These are phyloP conservation scores for Arrhamphus sclerolepis DNA, from an alignment of 2,797 vertebrate species.

Conservation along the genomic window DNA sequence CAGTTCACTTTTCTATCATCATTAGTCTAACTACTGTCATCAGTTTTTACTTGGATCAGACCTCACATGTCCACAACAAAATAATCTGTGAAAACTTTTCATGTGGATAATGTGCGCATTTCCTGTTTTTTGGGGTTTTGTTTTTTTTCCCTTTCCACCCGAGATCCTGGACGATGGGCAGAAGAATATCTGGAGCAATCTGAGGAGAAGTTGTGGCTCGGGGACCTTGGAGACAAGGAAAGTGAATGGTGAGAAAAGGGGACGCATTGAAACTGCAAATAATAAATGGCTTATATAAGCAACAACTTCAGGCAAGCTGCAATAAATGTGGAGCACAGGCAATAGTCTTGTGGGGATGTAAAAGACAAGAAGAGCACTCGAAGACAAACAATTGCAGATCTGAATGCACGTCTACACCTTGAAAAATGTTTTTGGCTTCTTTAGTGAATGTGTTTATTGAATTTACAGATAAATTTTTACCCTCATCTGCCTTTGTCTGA, in stretches of 20 bases:
- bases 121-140: conserved; percentile 17
- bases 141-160: conserved; percentile 10
- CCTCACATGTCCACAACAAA: not conserved
- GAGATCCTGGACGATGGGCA: conserved; percentile 96
- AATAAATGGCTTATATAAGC: conserved; percentile 16
- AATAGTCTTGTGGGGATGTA: conserved; percentile 2
- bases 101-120: not conserved
- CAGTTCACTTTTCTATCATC: conserved; percentile 7
- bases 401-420: conserved; percentile 14
- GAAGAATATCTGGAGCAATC: conserved; percentile 98
- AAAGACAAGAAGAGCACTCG: conserved; percentile 2
- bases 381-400: conserved; percentile 2
- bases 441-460: conserved; percentile 3
- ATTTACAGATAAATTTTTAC: conserved; percentile 5
- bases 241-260: conserved; percentile 86
- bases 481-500: not conserved
- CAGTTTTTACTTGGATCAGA: not conserved
- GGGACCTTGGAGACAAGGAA: conserved; percentile 88
- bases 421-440: conserved; percentile 15
- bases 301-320: not conserved
- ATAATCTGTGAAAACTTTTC: not conserved
- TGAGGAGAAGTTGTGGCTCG: conserved; percentile 97
- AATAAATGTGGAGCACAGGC: conserved; percentile 2
- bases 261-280: conserved; percentile 14
- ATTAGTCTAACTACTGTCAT: conserved; percentile 12